These are phyloP conservation scores for Dasypus novemcinctus DNA, from an alignment of 2,113 vertebrate species.

Conservation along the genomic window DNA sequence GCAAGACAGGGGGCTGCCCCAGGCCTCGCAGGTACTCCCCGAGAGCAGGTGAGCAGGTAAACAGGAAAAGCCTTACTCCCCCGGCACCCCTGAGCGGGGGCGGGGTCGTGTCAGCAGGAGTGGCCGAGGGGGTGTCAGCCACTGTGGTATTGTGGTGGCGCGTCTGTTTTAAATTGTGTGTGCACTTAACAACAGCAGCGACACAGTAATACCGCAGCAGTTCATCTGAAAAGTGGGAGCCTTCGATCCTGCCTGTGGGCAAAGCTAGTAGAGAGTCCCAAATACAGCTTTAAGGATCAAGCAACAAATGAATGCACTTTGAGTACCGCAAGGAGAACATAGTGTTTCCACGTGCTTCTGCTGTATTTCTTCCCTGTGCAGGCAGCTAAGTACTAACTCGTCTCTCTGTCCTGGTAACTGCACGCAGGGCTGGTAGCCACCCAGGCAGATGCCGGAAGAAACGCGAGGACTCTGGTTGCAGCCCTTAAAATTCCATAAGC, in stretches of 20 bases:
- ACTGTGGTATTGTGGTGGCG: too few relatives aligned
- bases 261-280: background rate
- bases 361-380: background rate
- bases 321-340: background rate
- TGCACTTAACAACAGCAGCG: background rate
- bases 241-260: background rate
- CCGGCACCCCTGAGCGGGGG: rapidly evolving
- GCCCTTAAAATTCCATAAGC: background rate
- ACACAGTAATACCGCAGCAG: background rate
- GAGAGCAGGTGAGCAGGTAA: too few relatives aligned
- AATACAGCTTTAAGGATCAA: background rate
- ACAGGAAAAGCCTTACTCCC: background rate
- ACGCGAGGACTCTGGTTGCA: background rate
- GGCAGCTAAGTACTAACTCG: background rate
- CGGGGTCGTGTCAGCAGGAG: background rate
- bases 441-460: background rate
- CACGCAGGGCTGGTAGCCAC: background rate
- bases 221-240: background rate
- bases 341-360: too few relatives aligned
- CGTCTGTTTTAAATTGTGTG: background rate
- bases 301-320: background rate
- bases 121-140: background rate
- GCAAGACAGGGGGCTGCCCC: rapidly evolving
- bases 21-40: rapidly evolving
- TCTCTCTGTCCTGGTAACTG: background rate